These are phyloP conservation scores for Willisornis vidua DNA, from an alignment of 2,113 vertebrate genomes.

Conservation along the genomic window DNA sequence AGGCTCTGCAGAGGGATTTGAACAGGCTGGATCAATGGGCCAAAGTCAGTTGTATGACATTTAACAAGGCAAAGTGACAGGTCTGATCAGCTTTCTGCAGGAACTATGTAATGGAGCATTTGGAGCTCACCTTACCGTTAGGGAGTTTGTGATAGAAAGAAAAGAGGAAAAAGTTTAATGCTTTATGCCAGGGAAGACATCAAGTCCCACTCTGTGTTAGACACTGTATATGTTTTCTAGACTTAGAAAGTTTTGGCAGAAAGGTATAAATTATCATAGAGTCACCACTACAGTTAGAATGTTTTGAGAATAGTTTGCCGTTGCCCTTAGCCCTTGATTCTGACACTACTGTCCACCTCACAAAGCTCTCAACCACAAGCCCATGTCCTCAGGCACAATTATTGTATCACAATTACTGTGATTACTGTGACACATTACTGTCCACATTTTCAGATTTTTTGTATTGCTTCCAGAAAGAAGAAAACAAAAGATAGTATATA, in stretches of 20 bases:
- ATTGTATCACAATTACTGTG: neutral
- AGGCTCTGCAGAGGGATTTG: neutral
- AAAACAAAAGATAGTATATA: neutral
- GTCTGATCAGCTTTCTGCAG: neutral
- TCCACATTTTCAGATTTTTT: neutral
- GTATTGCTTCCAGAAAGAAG: neutral
- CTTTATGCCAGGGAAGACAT: neutral
- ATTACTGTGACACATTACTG: neutral
- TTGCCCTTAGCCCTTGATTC: neutral
- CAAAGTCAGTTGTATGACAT: fast-evolving
- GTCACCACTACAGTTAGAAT: neutral
- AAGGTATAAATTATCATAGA: neutral
- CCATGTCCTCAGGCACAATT: neutral
- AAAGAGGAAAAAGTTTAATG: neutral
- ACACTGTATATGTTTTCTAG: neutral
- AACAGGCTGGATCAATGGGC: neutral
- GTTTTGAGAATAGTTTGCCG: neutral
- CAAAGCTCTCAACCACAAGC: neutral
- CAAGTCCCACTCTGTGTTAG: neutral
- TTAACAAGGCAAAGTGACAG: neutral
- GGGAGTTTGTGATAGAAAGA: neutral
- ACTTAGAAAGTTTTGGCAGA: neutral
- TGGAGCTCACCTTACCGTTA: neutral
- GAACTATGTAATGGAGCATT: neutral
- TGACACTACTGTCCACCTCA: no score